phyloP scores from a whole-genome alignment of 2,797 vertebrate genomes.

The Siniperca scherzeri region DNA sequence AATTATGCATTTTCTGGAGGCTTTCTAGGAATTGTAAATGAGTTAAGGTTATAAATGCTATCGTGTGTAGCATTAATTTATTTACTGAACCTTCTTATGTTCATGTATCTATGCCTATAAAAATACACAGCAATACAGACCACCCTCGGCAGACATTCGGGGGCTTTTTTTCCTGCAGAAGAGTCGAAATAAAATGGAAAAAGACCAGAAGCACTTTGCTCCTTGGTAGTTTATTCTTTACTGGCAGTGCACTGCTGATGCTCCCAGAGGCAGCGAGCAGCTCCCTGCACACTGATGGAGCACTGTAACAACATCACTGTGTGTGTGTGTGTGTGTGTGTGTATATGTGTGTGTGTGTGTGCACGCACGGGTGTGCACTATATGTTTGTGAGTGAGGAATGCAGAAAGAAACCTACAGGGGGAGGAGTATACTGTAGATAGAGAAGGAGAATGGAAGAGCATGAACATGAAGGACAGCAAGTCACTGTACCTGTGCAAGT shows the following conservation, averaged over 20 bases:
- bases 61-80: background rate
- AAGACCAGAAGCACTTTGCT: constrained; percentile 19
- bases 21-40: background rate
- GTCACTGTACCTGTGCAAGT: background rate
- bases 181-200: constrained; percentile 25
- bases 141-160: background rate
- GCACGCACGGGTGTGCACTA: background rate
- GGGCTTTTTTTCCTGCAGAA: background rate
- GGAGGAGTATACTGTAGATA: background rate
- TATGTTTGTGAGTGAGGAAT: background rate
- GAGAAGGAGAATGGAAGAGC: background rate
- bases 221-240: constrained; percentile 35
- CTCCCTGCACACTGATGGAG: constrained; percentile 33
- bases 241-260: constrained; percentile 23
- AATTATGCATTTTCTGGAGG: background rate
- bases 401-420: background rate
- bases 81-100: background rate
- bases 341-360: constrained; percentile 9
- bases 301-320: background rate
- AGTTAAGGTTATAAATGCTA: background rate
- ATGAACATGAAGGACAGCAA: background rate
- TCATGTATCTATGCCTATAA: background rate
- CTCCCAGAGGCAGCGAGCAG: constrained; percentile 22
- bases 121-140: background rate
- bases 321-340: constrained; percentile 19